A percentile compares a stretch with the other conserved stretches of the same genome.
phyloP scores from a whole-genome alignment of 2,113 vertebrate species.

The Heteronetta atricapilla region DNA sequence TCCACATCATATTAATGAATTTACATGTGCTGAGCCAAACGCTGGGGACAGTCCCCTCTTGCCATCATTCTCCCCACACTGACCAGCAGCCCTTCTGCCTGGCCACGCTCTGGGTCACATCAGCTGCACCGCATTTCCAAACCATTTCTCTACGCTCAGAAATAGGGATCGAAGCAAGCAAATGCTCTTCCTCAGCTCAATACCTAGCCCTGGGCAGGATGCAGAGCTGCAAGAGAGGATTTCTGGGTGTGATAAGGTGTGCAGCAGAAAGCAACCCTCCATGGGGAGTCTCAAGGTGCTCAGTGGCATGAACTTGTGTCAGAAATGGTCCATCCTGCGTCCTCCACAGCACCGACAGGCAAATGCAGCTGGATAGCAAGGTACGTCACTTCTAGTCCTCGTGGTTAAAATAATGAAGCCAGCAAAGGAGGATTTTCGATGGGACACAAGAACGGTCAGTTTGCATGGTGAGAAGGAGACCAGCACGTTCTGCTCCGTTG shows the following conservation, averaged over 20 bases:
- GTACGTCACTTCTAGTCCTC: not conserved
- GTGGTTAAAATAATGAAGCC: not conserved
- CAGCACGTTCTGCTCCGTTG: fast-evolving
- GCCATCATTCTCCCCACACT: not conserved
- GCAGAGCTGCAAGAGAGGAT: not conserved
- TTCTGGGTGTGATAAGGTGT: not conserved
- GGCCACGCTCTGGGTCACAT: not conserved
- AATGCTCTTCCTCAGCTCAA: not conserved
- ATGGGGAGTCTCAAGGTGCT: not conserved
- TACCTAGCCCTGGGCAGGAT: not conserved
- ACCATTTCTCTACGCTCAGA: not conserved
- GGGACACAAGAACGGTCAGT: not conserved
- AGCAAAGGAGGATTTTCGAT: not conserved
- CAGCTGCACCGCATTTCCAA: fast-evolving
- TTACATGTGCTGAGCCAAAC: not conserved
- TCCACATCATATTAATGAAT: not conserved
- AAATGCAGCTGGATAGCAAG: not conserved
- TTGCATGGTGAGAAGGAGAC: not conserved
- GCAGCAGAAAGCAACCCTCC: not conserved
- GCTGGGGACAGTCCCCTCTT: not conserved
- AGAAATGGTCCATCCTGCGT: not conserved
- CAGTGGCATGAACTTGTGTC: not conserved
- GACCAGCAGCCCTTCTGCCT: no score
- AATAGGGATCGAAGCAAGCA: not conserved
- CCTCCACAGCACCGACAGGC: fast-evolving